phyloP scores from a whole-genome alignment of 2,797 vertebrate genomes.

The Kryptolebias ocellatus region DNA sequence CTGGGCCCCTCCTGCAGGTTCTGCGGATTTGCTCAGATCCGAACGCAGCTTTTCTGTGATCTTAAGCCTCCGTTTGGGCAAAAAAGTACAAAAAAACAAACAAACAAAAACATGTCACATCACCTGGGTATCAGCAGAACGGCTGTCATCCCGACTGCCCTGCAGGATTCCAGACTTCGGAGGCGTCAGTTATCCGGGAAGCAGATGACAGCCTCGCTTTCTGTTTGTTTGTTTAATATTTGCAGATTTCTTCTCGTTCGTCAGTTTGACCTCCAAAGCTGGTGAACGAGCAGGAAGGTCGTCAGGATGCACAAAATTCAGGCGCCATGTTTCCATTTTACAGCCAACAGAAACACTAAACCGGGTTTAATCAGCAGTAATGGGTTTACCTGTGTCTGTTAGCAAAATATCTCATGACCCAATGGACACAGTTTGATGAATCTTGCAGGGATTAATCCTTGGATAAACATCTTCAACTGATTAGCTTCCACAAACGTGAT shows the following conservation, averaged over 20 bases:
- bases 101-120: constrained; percentile 34
- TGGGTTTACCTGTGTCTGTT: too few relatives aligned
- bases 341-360: constrained; percentile 9
- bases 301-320: constrained; percentile 29
- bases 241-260: constrained; percentile 55
- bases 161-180: constrained; percentile 38
- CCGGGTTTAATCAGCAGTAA: background rate
- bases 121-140: constrained; percentile 50
- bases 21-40: constrained; percentile 35
- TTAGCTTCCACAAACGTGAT: constrained; percentile 67
- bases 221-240: constrained; percentile 58
- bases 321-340: constrained; percentile 14
- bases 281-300: constrained; percentile 49
- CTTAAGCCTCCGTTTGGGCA: constrained; percentile 61
- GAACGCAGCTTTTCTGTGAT: constrained; percentile 35
- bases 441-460: too few relatives aligned
- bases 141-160: constrained; percentile 55
- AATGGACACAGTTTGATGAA: too few relatives aligned
- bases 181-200: constrained; percentile 43
- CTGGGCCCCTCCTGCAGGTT: constrained; percentile 17
- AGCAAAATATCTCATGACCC: too few relatives aligned
- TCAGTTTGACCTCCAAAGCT: constrained; percentile 38
- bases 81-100: constrained; percentile 46
- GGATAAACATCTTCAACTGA: too few relatives aligned
- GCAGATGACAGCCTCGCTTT: constrained; percentile 33